Conservation (phyloP, 2,888 invertebrate species). For the Sinopyrophorus schimmeli region DNA sequence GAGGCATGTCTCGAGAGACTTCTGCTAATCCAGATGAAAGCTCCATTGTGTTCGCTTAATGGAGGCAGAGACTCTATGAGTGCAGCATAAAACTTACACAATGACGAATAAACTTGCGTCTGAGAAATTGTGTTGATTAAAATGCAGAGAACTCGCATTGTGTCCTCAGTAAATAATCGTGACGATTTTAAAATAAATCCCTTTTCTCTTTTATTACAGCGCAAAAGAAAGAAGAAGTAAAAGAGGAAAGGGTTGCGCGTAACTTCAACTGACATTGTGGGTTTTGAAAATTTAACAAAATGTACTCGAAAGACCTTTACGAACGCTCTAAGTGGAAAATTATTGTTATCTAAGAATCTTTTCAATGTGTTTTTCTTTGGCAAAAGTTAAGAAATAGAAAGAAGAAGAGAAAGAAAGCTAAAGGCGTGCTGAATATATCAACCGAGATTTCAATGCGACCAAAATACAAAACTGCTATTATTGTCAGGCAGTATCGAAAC, state of each 20-base stretch:
- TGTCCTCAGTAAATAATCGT: conserved; percentile 12
- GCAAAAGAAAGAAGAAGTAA: no score
- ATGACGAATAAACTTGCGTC: conserved; percentile 44
- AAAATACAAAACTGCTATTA: conserved; percentile 50
- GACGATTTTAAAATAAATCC: conserved; percentile 20
- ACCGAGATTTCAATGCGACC: conserved; percentile 43
- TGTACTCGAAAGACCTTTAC: neutral
- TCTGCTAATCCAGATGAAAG: conserved; percentile 54
- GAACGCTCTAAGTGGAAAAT: conserved; percentile 13
- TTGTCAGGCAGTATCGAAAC: conserved; percentile 52
- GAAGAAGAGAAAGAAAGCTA: conserved; percentile 17
- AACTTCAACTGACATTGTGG: no score
- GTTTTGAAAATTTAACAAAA: neutral
- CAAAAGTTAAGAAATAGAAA: no score
- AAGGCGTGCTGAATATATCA: conserved; percentile 31
- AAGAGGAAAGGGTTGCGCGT: no score
- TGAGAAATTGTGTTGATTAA: conserved; percentile 53
- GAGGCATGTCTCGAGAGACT: conserved; percentile 46
- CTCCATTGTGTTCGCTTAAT: conserved; percentile 50
- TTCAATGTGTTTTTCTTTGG: conserved; percentile 18
- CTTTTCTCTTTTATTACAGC: no score
- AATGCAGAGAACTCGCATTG: conserved; percentile 42
- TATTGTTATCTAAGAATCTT: conserved; percentile 11
- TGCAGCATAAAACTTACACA: conserved; percentile 45
- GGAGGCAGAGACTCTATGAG: conserved; percentile 49